Percentiles rank a stretch among this genome's conserved stretches.
Evolutionary conservation across 2,797 vertebrate genomes (phyloP).

Genomic region (Todus mexicanus): DNA sequence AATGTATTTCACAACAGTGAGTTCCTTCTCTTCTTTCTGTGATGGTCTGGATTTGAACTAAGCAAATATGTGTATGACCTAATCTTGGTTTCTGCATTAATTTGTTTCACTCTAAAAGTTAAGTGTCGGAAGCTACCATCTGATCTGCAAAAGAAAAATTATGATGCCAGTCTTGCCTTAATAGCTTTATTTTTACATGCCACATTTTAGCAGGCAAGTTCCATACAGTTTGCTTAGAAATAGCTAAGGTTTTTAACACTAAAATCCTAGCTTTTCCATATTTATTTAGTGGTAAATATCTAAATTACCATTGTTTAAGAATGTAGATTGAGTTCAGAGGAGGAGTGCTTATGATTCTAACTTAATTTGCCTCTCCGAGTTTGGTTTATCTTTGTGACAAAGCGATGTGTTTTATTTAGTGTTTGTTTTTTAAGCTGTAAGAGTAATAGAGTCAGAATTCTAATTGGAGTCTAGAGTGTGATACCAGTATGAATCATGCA

Average conservation of each 20-base stretch:
- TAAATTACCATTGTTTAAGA: not conserved
- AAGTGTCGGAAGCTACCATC: not conserved
- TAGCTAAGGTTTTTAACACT: not conserved
- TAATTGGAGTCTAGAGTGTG: not conserved
- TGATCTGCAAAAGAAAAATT: not conserved
- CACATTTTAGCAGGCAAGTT: not conserved
- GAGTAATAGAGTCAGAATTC: not conserved
- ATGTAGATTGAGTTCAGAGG: conserved; percentile 8
- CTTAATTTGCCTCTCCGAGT: not conserved
- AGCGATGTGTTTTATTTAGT: not conserved
- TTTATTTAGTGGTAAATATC: not conserved
- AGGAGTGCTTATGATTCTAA: not conserved
- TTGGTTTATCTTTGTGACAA: not conserved
- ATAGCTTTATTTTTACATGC: not conserved
- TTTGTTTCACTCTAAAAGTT: conserved; percentile 15
- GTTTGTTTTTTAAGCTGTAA: not conserved
- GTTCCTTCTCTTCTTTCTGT: not conserved
- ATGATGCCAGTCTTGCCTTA: not conserved
- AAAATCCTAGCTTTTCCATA: not conserved
- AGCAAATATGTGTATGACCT: not conserved
- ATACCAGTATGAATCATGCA: not conserved
- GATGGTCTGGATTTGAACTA: not conserved
- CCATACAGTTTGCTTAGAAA: not conserved
- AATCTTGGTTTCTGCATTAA: not conserved
- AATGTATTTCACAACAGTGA: not conserved